A percentile compares a stretch with the other conserved stretches of the same genome.
phyloP scores from a whole-genome alignment of 2,797 vertebrate species.

The Phylloscopus collybita region DNA sequence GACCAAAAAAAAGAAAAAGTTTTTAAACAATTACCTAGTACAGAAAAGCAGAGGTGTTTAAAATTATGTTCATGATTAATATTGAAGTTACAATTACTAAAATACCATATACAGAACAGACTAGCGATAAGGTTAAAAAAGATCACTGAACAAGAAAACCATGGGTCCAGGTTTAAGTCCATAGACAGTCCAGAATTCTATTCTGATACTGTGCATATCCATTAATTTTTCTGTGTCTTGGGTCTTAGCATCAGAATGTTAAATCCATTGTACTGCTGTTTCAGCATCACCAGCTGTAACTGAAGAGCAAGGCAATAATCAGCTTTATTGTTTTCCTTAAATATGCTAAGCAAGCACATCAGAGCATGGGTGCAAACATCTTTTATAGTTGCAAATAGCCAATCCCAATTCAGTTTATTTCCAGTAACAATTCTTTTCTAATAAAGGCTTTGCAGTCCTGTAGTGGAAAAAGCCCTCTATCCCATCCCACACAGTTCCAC shows the following conservation, averaged over 20 bases:
- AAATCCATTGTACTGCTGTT: neutral
- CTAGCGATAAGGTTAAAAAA: neutral
- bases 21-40: neutral
- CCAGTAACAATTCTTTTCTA: neutral
- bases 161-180: neutral
- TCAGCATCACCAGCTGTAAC: conserved; percentile 12
- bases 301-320: conserved; percentile 37
- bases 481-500: neutral
- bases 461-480: neutral
- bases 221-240: neutral
- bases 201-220: neutral
- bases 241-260: neutral
- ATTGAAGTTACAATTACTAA: neutral
- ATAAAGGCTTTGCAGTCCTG: neutral
- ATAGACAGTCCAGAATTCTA: neutral
- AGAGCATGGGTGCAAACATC: neutral
- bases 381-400: neutral
- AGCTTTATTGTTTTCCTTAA: conserved; percentile 40
- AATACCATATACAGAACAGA: neutral
- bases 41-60: neutral
- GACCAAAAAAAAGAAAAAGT: neutral
- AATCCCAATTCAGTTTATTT: neutral
- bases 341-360: neutral
- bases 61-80: neutral
- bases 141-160: neutral